Evolutionary conservation across 2,113 vertebrate species (phyloP), one percentile per base, ranked within the genome.

Genomic region (Sapayoa aenigma): DNA sequence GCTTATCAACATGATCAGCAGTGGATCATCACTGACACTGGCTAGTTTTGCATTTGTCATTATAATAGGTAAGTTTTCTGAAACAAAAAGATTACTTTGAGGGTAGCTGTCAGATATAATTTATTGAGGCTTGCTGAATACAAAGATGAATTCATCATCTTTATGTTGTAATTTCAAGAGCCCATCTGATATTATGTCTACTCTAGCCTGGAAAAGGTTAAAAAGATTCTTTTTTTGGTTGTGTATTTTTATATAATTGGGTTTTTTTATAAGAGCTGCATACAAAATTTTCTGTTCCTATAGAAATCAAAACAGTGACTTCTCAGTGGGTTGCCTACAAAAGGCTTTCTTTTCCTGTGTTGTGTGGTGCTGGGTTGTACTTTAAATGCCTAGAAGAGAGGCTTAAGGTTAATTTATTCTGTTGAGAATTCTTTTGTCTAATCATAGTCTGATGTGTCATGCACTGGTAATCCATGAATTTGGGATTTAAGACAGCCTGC

Each of bases 21-120:
- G 98, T 6, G 99, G 99, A 25, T 99, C 99, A 2, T 97, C 98
- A 3, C 66, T 98, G 65, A 98, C 98, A 11, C 95, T 99, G 87
- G 81, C 98, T 42, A 97, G 87, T 41, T 97, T 99, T 31, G 95
- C 98, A 69, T 96, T 98, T 52, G 78, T 99, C 91, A 98, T 99
- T 95, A 78, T 98, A n/a, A 97, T 98, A 97, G 99, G 99, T 99
- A 95, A 93, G 99, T 98, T 60, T 76, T 71, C 50, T 44, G 25
- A 50, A 18, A 24, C 16, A 11, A 30, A 77, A 80, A 35, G 18
- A 44, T 72, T 56, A 27, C 13, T 71, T 88, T 14, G 10, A 53
- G 22, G 6, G 4, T 39, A 76, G 47, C 12, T 56, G 12, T 83
- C 52, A n/a, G 44, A 2, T 11, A 13, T 56, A 33, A 74, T 63